A percentile compares a stretch with the other conserved stretches of the same genome.
These are phyloP conservation scores for Nymphalis c-album DNA, from an alignment of 2,888 invertebrate species.

Conservation along the genomic window DNA sequence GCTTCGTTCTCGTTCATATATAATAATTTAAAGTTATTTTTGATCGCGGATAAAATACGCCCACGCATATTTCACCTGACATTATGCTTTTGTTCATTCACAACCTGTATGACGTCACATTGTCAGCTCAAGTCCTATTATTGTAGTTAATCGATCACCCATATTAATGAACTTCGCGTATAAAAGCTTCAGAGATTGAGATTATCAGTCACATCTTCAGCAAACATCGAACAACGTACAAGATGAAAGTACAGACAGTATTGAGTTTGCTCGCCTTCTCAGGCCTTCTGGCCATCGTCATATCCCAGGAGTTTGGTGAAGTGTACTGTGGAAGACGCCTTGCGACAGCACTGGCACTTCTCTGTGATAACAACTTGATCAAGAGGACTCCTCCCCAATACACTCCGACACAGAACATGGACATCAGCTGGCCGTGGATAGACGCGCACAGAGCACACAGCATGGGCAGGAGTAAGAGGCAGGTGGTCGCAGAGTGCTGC, in stretches of 20 bases:
- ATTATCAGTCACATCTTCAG: neutral
- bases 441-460: slow-evolving; percentile 39
- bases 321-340: slow-evolving; percentile 35
- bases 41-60: neutral
- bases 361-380: slow-evolving; percentile 38
- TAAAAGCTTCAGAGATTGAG: slow-evolving; percentile 11
- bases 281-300: neutral
- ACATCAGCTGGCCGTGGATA: slow-evolving; percentile 41
- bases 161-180: slow-evolving; percentile 14
- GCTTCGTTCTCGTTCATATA: too few species aligned
- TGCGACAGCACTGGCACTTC: slow-evolving; percentile 38
- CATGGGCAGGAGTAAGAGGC: slow-evolving; percentile 46
- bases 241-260: slow-evolving; percentile 23
- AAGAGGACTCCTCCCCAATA: slow-evolving; percentile 26
- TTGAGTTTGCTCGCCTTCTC: slow-evolving; percentile 4
- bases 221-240: slow-evolving; percentile 7
- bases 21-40: neutral
- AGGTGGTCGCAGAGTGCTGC: slow-evolving; percentile 52
- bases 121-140: neutral
- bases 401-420: neutral
- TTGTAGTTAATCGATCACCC: neutral
- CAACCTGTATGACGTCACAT: slow-evolving; percentile 3
- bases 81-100: neutral
- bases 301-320: slow-evolving; percentile 14
- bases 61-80: neutral